Evolutionary conservation across 2,113 vertebrate genomes (phyloP).

Genomic region (Zingel zingel): DNA sequence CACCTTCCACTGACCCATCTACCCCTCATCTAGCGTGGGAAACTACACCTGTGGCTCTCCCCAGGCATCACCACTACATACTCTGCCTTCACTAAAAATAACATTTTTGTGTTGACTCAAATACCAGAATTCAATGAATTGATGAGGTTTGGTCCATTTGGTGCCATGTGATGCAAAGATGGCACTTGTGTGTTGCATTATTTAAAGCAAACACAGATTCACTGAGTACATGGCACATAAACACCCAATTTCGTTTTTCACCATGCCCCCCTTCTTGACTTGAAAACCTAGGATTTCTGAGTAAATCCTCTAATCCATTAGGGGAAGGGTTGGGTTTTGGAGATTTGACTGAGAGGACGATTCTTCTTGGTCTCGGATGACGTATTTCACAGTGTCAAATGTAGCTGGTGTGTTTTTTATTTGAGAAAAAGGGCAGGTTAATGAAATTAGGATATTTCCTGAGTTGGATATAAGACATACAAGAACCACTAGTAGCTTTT

Average conservation of each 20-base stretch:
- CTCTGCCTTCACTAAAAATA: slow-evolving; percentile 4
- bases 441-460: slow-evolving; percentile 23
- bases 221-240: slow-evolving; percentile 16
- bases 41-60: slow-evolving; percentile 82
- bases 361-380: slow-evolving; percentile 48
- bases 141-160: background rate
- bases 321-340: slow-evolving; percentile 63
- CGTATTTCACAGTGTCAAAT: slow-evolving; percentile 37
- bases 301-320: slow-evolving; percentile 80
- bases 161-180: background rate
- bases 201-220: slow-evolving; percentile 14
- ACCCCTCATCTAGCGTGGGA: slow-evolving; percentile 78
- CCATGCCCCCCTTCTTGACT: slow-evolving; percentile 59
- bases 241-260: slow-evolving; percentile 26
- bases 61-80: slow-evolving; percentile 30
- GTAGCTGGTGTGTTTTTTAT: background rate
- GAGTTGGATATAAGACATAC: background rate
- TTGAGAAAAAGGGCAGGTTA: slow-evolving; percentile 6
- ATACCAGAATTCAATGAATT: slow-evolving; percentile 1
- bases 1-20: slow-evolving; percentile 53
- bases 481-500: slow-evolving; percentile 7
- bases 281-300: slow-evolving; percentile 73
- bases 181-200: background rate
- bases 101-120: slow-evolving; percentile 18
- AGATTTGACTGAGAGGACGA: slow-evolving; percentile 63